Percentiles rank a stretch among this genome's conserved stretches.
These are phyloP conservation scores for Eustalomyia histrio DNA, from an alignment of 2,888 invertebrate genomes.

Conservation along the genomic window DNA sequence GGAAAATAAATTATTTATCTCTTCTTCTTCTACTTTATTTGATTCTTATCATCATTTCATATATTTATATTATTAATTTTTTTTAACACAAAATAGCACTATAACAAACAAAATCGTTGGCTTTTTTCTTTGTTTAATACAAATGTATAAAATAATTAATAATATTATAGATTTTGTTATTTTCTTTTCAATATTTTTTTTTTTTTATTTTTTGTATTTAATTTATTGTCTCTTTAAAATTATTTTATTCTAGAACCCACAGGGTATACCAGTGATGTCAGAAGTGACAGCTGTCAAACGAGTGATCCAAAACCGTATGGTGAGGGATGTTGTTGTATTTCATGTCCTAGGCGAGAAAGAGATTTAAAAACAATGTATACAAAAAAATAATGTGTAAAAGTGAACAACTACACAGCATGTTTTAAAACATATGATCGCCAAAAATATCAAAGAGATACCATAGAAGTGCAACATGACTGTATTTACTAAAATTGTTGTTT, in stretches of 20 bases:
- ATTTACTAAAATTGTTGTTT: no score
- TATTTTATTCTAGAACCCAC: conserved; percentile 42
- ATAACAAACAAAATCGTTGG: neutral
- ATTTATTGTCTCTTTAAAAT: conserved; percentile 16
- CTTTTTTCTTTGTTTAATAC: conserved; percentile 5
- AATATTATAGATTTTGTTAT: neutral
- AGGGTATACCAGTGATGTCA: no score
- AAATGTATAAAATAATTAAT: neutral
- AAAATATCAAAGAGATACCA: no score
- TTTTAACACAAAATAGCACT: neutral
- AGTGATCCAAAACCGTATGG: no score
- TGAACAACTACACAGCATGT: no score
- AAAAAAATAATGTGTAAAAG: no score
- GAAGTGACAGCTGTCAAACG: no score
- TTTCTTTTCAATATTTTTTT: neutral
- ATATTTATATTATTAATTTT: neutral
- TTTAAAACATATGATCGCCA: no score
- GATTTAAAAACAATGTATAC: no score
- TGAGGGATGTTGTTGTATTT: no score
- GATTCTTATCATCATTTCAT: neutral
- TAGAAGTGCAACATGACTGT: no score
- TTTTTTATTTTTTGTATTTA: conserved; percentile 9
- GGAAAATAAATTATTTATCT: conserved; percentile 21
- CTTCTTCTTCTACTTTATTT: conserved; percentile 17
- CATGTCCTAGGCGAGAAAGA: no score